A percentile compares a stretch with the other conserved stretches of the same genome.
These are phyloP conservation scores for Anser cygnoides DNA, from an alignment of 2,113 vertebrate genomes.

Conservation along the genomic window DNA sequence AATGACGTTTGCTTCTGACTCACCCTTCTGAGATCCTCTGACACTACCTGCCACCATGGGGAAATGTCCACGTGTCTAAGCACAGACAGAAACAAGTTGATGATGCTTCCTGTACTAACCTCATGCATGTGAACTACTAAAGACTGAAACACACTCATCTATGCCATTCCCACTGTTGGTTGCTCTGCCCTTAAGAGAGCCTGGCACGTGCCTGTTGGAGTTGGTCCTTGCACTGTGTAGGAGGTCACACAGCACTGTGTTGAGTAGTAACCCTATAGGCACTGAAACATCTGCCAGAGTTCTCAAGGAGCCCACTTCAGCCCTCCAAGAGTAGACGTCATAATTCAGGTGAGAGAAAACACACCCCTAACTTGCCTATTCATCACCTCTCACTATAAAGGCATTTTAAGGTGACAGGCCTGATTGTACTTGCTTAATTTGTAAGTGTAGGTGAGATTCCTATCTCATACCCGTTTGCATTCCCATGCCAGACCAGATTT, in stretches of 20 bases:
- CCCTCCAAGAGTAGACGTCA: neutral
- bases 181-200: neutral
- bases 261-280: neutral
- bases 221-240: neutral
- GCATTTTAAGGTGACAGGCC: neutral
- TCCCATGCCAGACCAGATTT: neutral
- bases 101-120: neutral
- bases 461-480: no score
- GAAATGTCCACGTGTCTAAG: neutral
- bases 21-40: neutral
- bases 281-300: neutral
- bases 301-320: neutral
- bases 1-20: neutral
- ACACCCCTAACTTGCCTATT: neutral
- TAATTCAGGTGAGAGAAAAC: neutral
- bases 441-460: neutral
- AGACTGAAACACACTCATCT: neutral
- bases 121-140: neutral
- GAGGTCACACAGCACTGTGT: neutral
- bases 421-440: neutral
- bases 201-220: neutral
- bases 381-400: neutral
- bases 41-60: neutral
- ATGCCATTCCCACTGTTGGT: neutral
- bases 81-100: neutral